Evolutionary conservation across 2,113 vertebrate genomes (phyloP), one percentile per base, ranked within the genome.

Genomic region (Platanista minor): DNA sequence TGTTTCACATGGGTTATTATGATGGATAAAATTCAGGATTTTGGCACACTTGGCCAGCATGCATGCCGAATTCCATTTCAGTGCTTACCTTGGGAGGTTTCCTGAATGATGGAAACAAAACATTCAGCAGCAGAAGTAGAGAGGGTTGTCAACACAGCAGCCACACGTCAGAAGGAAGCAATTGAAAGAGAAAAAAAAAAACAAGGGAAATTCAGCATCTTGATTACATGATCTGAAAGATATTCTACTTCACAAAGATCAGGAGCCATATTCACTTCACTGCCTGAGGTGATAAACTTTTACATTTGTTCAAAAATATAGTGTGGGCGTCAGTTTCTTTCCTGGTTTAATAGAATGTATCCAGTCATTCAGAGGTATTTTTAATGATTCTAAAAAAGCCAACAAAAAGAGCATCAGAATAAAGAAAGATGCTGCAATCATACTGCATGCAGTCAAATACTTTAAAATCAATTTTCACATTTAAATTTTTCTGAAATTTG

Each of bases 81-180:
- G 72, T 31, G 85, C 98, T 98, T 97, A 99, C 99, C 98, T 99
- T 99, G 29, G 98, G 98, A 96, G 98, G 98, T 97, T 98, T 99
- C 95, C 99, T 99, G 94, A 94, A n/a, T 46, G 97, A 97, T 49
- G 80, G 78, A 84, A 75, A 92, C 21, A 78, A 91, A 90, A 81
- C 82, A 64, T 86, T 81, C 98, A 95, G 92, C 82, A 97, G 90
- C 71, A 61, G 81, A 11, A 52, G 92, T n/a, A 94, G 96, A 25
- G 71, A 98, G 77, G 83, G 92, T 96, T 36, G 93, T 5, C 49
- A 96, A 86, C 46, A 93, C 61, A 95, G 72, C 96, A 97, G 95
- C 82, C 97, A 97, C 87, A 94, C 85, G 92, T 84, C 94, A 88
- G 86, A 62, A 54, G 92, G 94, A 95, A 64, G 29, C 62, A 98